Evolutionary conservation across 1,140 invertebrate genomes (phyloP), one percentile per base, ranked within the genome.

Genomic region (Caerostris darwini): DNA sequence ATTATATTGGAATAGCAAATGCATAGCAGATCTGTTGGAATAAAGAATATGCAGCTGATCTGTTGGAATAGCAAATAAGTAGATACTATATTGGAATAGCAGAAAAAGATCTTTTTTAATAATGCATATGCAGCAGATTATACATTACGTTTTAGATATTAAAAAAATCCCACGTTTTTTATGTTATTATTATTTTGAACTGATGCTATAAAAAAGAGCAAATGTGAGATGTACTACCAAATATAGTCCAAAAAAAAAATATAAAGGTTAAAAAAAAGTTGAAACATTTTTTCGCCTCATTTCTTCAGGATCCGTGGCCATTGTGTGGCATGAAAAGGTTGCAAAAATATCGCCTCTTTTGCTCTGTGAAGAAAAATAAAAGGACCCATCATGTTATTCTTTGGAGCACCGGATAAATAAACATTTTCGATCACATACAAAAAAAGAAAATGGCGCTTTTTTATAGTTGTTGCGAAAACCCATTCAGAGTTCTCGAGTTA

Each of bases 361-460:
- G 71, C 69, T 91, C 71, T 14, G 85, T 61, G 56, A 34, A 34
- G 54, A 71, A 77, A 90, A 57, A 82, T n/a, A n/a, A n/a, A 81
- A 17, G 77, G 82, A 81, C 57, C 57, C 57, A 82, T 82, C 77
- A 82, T 91, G 61, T 91, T 91, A 91, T 91, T 91, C 90, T 82
- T 53, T 34, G 19, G 50, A 77, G 90, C 19, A 69, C 19, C 7
- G 50, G 77, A 91, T 82, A 91, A 91, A 91, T 91, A 89, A 89
- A 89, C 34, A 91, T 91, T 91, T 91, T 88, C 6, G 69, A 91
- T 81, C 71, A 50, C 77, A 91, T n/a, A 88, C 56, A 87, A 91
- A 82, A n/a, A n/a, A 77, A 7, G n/a, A 90, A 54, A 77, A 69
- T 77, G 88, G 64, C 12, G 34, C 59, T 64, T 90, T 90, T 90